A percentile compares a stretch with the other conserved stretches of the same genome.
Conservation (phyloP, 2,113 vertebrate species). For the Gadus macrocephalus region DNA sequence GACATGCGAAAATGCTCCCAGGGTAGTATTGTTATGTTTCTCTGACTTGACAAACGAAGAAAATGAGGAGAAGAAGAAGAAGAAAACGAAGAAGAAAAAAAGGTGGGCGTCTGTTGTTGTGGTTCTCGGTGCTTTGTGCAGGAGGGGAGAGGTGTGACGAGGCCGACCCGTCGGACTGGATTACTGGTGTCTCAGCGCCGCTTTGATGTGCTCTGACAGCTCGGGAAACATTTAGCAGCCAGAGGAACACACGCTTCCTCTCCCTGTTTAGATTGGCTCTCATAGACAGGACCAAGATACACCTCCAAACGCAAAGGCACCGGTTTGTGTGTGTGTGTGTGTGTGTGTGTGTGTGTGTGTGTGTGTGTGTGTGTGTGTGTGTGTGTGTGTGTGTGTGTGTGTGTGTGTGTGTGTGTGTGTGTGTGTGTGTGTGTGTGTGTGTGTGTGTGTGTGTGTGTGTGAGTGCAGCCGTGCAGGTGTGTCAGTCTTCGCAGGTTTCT, state of each 20-base stretch:
- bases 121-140: slow-evolving; percentile 34
- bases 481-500: neutral
- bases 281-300: slow-evolving; percentile 5
- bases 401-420: neutral
- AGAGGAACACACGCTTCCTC: slow-evolving; percentile 51
- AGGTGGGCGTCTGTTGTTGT: slow-evolving; percentile 43
- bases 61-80: slow-evolving; percentile 23
- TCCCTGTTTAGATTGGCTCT: slow-evolving; percentile 48
- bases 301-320: neutral
- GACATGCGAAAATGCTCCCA: neutral
- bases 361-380: neutral
- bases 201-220: slow-evolving; percentile 63
- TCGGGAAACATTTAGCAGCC: slow-evolving; percentile 39
- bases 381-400: slow-evolving; percentile 8
- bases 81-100: slow-evolving; percentile 4
- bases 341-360: neutral
- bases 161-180: slow-evolving; percentile 59
- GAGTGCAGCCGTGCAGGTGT: neutral
- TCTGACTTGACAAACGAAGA: slow-evolving; percentile 24
- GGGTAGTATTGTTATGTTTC: slow-evolving; percentile 51
- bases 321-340: neutral
- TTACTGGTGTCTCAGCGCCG: slow-evolving; percentile 50
- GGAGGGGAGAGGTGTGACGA: slow-evolving; percentile 32
- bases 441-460: neutral
- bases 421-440: too few species aligned